Percentiles rank a stretch among this genome's conserved stretches.
These are phyloP conservation scores for Oreocharis arfaki DNA, from an alignment of 2,113 vertebrate genomes.

Conservation along the genomic window DNA sequence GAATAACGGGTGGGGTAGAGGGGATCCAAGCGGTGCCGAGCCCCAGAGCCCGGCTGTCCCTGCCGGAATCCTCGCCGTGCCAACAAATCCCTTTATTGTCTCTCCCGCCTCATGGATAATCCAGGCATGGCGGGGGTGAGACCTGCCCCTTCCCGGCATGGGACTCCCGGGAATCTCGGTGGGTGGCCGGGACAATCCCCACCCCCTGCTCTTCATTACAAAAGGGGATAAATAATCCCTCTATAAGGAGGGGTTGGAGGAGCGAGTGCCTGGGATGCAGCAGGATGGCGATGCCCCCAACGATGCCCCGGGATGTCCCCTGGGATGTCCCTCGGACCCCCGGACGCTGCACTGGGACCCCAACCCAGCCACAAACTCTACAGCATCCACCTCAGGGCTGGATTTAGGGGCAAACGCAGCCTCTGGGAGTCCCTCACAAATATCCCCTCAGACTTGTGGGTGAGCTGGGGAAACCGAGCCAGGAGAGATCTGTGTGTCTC, in stretches of 20 bases:
- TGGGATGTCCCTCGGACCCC: background rate
- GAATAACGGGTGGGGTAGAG: background rate
- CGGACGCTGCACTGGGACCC: rapidly evolving
- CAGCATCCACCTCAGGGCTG: background rate
- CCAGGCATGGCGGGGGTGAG: background rate
- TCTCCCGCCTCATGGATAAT: background rate
- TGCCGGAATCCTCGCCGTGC: background rate
- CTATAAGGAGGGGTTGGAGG: background rate
- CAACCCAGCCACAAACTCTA: rapidly evolving
- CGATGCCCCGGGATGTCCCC: background rate
- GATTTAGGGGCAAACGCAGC: background rate
- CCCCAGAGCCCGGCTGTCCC: background rate
- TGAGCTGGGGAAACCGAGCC: background rate
- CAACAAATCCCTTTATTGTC: background rate
- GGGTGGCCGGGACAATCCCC: background rate
- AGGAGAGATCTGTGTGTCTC: too few relatives aligned
- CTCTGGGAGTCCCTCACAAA: background rate
- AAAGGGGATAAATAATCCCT: background rate
- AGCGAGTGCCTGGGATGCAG: background rate
- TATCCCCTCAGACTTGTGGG: background rate
- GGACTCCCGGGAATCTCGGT: background rate
- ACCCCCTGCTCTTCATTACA: background rate
- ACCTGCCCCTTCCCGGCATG: background rate
- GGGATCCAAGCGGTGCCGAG: background rate
- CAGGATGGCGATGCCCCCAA: background rate